Base-by-base conservation (phyloP, 2,113 vertebrate species). In the Struthidea cinerea region DNA sequence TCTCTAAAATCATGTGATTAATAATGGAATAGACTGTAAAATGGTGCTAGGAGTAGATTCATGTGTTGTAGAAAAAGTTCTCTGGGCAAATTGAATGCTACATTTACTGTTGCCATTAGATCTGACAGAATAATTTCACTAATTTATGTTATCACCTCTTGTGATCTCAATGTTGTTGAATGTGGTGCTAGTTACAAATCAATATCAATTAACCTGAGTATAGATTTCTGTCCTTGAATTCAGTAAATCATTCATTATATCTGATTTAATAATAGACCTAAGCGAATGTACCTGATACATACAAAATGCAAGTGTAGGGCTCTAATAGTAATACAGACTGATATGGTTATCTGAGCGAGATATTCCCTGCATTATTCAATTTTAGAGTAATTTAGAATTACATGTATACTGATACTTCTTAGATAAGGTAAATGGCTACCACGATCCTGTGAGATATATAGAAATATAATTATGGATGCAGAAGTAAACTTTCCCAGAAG, bases 201-300 rank as follows among this genome's bases (percentile, higher is more conserved):
- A 93, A 84, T 94, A 89, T 71, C 96, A 92, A 92, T 90, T 97
- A 95, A 90, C 89, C 80, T 60, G 39, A 60, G 13, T 75, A 94
- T 68, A 92, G 91, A 75, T 90, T 94, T 86, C 4, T 7, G 33
- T 75, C 39, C 30, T 21, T 87, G 60, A 74, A 81, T 95, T 67
- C 49, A 78, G 39, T 87, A 87, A 77, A 90, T 74, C 33, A 16
- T 84, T 81, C 24, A 44, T 89, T 84, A 59, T 37, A 44, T 37
- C 17, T 56, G 8, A 39, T 81, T 89, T 84, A 86, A 81, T 81
- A 60, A 84, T 68, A n/a, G 39, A 81, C 22, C 47, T 84, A 63
- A 90, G 47, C 3, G 70, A 84, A 77, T 57, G 8, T 41, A 65
- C 41, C 30, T 70, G 46, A 46, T 63, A 39, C 6, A 32, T 46